Conservation (phyloP, 2,797 vertebrate species). For the Pseudomugil gertrudae region DNA sequence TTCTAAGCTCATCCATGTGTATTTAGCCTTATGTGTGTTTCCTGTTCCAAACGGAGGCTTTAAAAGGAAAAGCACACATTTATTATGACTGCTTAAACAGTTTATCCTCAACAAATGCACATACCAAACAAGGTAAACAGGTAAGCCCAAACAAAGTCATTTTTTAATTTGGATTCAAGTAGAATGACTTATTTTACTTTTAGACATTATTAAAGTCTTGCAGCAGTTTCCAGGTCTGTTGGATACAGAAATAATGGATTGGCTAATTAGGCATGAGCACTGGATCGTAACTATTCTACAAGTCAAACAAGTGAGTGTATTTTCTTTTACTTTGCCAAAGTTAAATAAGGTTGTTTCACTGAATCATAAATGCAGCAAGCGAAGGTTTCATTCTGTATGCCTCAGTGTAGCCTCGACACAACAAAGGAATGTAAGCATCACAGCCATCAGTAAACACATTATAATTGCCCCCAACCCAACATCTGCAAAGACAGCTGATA, state of each 20-base stretch:
- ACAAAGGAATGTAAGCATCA: slow-evolving; percentile 50
- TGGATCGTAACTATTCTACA: slow-evolving; percentile 11
- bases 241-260: slow-evolving; percentile 19
- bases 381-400: neutral
- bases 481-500: slow-evolving; percentile 36
- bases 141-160: slow-evolving; percentile 1
- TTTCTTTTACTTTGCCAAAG: neutral
- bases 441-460: slow-evolving; percentile 52
- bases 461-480: slow-evolving; percentile 24
- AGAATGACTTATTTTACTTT: neutral
- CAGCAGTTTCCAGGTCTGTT: slow-evolving; percentile 23
- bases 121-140: neutral
- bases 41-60: slow-evolving; percentile 1
- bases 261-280: slow-evolving; percentile 6
- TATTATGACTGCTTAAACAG: neutral
- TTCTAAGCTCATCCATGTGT: neutral
- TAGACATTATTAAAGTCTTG: slow-evolving; percentile 5
- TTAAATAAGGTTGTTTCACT: neutral
- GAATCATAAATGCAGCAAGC: neutral
- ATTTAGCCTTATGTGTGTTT: neutral
- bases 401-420: slow-evolving; percentile 27
- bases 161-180: slow-evolving; percentile 8
- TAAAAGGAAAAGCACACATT: neutral
- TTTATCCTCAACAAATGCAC: neutral
- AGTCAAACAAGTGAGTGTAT: neutral